A percentile compares a stretch with the other conserved stretches of the same genome.
Evolutionary conservation across 2,888 invertebrate species (phyloP).

Genomic region (Eutolmus rufibarbis): DNA sequence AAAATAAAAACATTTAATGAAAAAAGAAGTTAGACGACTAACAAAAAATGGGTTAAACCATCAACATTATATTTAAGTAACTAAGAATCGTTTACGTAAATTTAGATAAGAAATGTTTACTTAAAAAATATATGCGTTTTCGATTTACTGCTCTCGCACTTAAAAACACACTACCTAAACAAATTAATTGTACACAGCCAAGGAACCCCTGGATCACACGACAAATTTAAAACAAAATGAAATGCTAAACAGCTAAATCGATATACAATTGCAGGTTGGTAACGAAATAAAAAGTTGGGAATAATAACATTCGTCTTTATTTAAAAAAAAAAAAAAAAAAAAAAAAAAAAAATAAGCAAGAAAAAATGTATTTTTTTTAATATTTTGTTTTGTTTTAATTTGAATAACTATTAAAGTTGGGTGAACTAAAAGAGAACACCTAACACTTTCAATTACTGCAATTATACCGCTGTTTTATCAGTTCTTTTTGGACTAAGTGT

Average conservation of each 20-base stretch:
- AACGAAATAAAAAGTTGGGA: background rate
- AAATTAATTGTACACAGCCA: slow-evolving; percentile 46
- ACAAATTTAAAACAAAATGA: slow-evolving; percentile 4
- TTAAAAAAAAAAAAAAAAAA: slow-evolving; percentile 17
- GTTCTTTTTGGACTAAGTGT: background rate
- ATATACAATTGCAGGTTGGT: background rate
- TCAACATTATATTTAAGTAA: background rate
- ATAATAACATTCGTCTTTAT: background rate
- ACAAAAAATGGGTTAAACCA: slow-evolving; percentile 12
- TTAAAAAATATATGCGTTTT: background rate
- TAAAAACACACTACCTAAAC: background rate
- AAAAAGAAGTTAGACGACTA: background rate
- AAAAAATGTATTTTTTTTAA: background rate
- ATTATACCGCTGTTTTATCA: background rate
- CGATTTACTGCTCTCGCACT: slow-evolving; percentile 8
- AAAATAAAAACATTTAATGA: slow-evolving; percentile 31
- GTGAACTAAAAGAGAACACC: background rate
- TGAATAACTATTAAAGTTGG: background rate
- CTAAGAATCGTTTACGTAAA: background rate
- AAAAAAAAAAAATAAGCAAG: background rate
- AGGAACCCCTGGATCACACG: slow-evolving; percentile 47
- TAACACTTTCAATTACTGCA: background rate
- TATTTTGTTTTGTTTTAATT: background rate
- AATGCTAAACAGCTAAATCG: background rate
- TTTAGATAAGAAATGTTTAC: background rate